Conservation (phyloP, 2,113 vertebrate species). For the Machaerirhynchus nigripectus region DNA sequence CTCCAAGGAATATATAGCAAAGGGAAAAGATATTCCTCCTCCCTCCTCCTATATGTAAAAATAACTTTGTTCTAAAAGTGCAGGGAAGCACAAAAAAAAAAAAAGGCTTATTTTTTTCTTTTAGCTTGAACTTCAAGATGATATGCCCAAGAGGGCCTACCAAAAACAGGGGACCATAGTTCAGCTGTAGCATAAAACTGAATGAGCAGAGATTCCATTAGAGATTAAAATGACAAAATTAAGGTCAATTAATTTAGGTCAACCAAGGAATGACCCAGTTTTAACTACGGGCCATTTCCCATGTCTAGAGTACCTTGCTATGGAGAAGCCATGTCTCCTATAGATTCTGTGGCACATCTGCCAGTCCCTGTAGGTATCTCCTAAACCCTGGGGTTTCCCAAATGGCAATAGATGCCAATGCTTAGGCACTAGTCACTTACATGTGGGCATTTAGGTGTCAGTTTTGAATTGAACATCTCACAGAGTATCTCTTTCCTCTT, state of each 20-base stretch:
- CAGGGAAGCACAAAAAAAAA: background rate
- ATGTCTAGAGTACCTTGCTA: background rate
- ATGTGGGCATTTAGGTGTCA: background rate
- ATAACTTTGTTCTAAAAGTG: background rate
- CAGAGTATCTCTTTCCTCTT: background rate
- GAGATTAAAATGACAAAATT: conserved; percentile 37
- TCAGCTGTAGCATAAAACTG: background rate
- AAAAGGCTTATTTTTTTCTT: fast-evolving
- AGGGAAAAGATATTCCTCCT: background rate
- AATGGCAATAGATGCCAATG: background rate
- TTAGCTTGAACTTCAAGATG: background rate
- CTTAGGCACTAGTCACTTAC: background rate
- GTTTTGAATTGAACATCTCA: background rate
- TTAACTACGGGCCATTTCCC: background rate
- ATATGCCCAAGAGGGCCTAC: background rate
- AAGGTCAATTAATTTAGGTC: conserved; percentile 25
- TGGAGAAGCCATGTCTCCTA: background rate
- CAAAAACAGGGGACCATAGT: background rate
- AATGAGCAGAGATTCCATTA: background rate
- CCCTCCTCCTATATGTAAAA: background rate
- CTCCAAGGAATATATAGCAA: background rate
- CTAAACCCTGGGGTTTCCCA: background rate
- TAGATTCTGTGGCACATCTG: background rate
- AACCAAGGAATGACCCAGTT: background rate
- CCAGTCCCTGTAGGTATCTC: background rate